A percentile compares a stretch with the other conserved stretches of the same genome.
Conservation (phyloP, 2,797 vertebrate genomes). For the Lates japonicus region DNA sequence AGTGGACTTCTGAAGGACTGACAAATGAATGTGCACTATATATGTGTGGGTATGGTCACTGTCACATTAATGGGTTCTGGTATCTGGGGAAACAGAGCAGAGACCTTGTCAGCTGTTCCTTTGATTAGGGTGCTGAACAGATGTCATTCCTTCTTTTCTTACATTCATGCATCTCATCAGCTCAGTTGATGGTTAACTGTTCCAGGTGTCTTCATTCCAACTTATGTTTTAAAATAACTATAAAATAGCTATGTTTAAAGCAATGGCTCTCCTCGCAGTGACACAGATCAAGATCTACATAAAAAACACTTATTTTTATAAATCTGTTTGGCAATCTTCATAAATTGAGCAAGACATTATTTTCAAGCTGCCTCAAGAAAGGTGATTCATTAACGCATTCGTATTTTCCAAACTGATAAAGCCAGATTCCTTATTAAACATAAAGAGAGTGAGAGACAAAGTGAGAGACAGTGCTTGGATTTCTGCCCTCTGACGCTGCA, state of each 20-base stretch:
- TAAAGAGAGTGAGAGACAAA: constrained; percentile 36
- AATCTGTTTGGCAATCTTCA: background rate
- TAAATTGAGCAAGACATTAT: background rate
- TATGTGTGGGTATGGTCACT: constrained; percentile 6
- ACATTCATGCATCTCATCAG: constrained; percentile 14
- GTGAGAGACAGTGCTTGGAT: constrained; percentile 41
- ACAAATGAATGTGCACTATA: constrained; percentile 23
- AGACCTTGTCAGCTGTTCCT: constrained; percentile 51
- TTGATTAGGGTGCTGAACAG: constrained; percentile 27
- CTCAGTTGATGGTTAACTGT: background rate
- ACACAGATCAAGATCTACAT: background rate
- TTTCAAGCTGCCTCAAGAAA: constrained; percentile 23
- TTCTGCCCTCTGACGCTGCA: constrained; percentile 19
- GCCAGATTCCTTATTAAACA: constrained; percentile 31
- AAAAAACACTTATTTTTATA: background rate
- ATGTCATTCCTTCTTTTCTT: constrained; percentile 29
- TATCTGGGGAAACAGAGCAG: constrained; percentile 35
- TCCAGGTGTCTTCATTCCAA: background rate
- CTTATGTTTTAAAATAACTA: background rate
- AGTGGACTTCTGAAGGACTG: constrained; percentile 33
- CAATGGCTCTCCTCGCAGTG: background rate
- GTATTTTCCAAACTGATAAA: constrained; percentile 21
- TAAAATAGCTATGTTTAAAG: background rate
- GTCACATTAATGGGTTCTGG: constrained; percentile 35
- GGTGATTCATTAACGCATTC: background rate